These are phyloP conservation scores for Synergus laeviventris DNA, from an alignment of 2,888 invertebrate genomes.

Conservation along the genomic window DNA sequence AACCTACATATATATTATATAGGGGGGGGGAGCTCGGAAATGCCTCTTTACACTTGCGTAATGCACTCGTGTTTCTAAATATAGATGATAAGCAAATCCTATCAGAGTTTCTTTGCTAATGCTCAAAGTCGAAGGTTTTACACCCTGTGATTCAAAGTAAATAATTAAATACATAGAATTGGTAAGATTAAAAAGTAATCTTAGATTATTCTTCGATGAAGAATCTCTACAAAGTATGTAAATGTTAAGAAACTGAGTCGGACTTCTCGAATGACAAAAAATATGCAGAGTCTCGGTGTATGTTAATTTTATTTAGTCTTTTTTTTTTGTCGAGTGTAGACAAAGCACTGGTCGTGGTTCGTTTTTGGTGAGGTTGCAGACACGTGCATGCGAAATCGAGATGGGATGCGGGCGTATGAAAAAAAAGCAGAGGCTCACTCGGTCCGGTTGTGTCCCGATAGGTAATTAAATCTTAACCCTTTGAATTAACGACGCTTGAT, in stretches of 20 bases:
- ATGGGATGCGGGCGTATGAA: conserved; percentile 21
- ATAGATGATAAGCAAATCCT: conserved; percentile 24
- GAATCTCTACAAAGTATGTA: not conserved
- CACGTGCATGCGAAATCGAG: conserved; percentile 25
- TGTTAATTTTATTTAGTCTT: not conserved
- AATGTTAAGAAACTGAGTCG: not conserved
- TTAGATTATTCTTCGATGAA: not conserved
- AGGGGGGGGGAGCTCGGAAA: conserved; percentile 14
- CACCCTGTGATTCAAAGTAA: too few relatives aligned
- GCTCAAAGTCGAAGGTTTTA: not conserved
- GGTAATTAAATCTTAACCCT: conserved; percentile 52
- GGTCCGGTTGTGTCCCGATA: conserved; percentile 37
- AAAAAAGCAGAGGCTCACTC: conserved; percentile 8
- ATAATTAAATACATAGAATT: not conserved
- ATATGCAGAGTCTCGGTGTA: conserved; percentile 1
- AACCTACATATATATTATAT: too few relatives aligned
- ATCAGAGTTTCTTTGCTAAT: not conserved
- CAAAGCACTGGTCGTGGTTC: conserved; percentile 1
- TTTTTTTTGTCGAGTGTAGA: conserved; percentile 12
- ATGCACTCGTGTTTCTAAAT: conserved; percentile 28
- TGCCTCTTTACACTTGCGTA: conserved; percentile 13
- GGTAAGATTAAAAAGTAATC: not conserved
- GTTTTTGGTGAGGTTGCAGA: conserved; percentile 3
- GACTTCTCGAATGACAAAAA: conserved; percentile 18
- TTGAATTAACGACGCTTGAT: conserved; percentile 49